These are phyloP conservation scores for Acrobasis consociella DNA, from an alignment of 2,888 invertebrate species.

Conservation along the genomic window DNA sequence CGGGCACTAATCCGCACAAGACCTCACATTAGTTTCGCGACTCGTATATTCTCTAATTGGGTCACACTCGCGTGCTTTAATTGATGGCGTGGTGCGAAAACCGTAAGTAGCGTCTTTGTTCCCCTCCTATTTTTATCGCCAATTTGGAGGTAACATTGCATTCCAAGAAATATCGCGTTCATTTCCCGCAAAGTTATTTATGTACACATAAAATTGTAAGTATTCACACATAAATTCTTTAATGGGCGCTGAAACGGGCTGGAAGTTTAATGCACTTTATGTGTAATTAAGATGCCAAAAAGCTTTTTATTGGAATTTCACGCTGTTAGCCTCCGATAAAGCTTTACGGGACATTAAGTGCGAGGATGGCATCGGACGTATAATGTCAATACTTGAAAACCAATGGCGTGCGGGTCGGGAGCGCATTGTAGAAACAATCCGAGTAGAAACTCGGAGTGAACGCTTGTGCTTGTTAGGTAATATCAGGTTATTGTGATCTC, in stretches of 20 bases:
- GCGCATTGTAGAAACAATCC: too few species aligned
- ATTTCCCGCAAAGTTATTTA: slow-evolving; percentile 21
- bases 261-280: slow-evolving; percentile 20
- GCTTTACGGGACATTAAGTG: slow-evolving; percentile 24
- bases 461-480: not conserved
- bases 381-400: slow-evolving; percentile 21
- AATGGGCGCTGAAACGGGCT: slow-evolving; percentile 17
- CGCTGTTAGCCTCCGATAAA: slow-evolving; percentile 23
- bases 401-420: slow-evolving; percentile 12
- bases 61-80: slow-evolving; percentile 63
- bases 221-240: slow-evolving; percentile 22
- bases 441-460: slow-evolving; percentile 20
- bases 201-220: slow-evolving; percentile 18
- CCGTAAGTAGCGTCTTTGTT: slow-evolving; percentile 36
- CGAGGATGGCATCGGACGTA: slow-evolving; percentile 19
- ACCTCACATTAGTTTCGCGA: slow-evolving; percentile 65
- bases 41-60: slow-evolving; percentile 71
- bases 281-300: slow-evolving; percentile 21
- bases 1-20: slow-evolving; percentile 62
- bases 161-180: slow-evolving; percentile 17
- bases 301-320: slow-evolving; percentile 23
- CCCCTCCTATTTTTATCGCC: slow-evolving; percentile 25
- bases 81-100: slow-evolving; percentile 65
- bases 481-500: not conserved
- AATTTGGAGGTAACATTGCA: slow-evolving; percentile 21